phyloP scores from a whole-genome alignment of 2,797 vertebrate species.

The Antrozous pallidus region DNA sequence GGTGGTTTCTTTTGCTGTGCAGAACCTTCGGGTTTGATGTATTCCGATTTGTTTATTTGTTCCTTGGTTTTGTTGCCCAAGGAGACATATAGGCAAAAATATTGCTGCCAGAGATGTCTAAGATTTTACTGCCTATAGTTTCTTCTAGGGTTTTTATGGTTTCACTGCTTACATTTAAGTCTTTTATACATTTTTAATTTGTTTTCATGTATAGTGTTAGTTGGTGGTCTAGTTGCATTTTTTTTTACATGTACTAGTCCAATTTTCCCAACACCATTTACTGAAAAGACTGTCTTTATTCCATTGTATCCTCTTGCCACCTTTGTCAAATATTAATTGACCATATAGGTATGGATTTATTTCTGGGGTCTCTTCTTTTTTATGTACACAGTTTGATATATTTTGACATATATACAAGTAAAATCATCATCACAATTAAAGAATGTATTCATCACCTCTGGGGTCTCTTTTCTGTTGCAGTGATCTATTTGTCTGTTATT shows the following conservation, averaged over 20 bases:
- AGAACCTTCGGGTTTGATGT: neutral
- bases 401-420: too few relatives aligned
- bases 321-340: neutral
- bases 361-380: neutral
- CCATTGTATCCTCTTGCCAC: neutral
- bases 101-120: neutral
- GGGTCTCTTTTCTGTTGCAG: neutral
- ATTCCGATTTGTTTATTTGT: neutral
- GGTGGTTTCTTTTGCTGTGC: neutral
- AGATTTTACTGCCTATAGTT: neutral
- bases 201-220: neutral
- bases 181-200: neutral
- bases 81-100: neutral
- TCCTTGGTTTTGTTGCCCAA: neutral
- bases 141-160: neutral
- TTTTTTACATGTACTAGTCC: neutral
- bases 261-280: neutral
- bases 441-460: too few relatives aligned
- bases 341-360: neutral
- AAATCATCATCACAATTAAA: too few relatives aligned
- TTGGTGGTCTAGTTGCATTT: neutral
- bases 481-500: neutral
- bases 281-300: neutral
- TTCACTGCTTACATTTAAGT: neutral
- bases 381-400: too few relatives aligned